These are phyloP conservation scores for Philaethria dido DNA, from an alignment of 2,888 invertebrate species.

Conservation along the genomic window DNA sequence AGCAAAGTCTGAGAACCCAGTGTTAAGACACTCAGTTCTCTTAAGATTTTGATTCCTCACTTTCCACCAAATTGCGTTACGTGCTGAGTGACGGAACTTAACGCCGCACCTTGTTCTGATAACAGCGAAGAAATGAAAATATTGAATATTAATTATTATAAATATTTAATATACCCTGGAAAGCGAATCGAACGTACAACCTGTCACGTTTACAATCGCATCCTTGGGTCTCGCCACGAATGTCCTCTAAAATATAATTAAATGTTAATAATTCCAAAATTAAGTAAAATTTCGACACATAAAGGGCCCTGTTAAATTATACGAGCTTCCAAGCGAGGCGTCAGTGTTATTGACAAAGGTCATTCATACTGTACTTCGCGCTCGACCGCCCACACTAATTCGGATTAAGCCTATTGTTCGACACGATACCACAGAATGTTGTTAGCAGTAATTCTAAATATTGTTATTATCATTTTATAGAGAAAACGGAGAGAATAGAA, in stretches of 20 bases:
- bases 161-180: too few relatives aligned
- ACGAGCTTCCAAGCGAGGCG: constrained; percentile 60
- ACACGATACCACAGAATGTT: constrained; percentile 41
- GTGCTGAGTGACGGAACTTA: too few relatives aligned
- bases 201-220: too few relatives aligned
- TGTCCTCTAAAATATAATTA: neutral
- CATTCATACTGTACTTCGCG: constrained; percentile 77
- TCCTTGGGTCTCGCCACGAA: too few relatives aligned
- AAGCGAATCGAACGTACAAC: too few relatives aligned
- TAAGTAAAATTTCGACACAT: constrained; percentile 14
- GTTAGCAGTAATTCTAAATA: constrained; percentile 15
- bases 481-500: neutral
- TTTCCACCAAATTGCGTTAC: too few relatives aligned
- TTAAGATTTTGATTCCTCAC: too few relatives aligned
- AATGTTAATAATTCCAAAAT: neutral
- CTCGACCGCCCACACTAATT: constrained; percentile 70
- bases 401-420: constrained; percentile 65
- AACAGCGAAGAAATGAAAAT: too few relatives aligned
- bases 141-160: too few relatives aligned
- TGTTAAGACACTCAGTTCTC: too few relatives aligned
- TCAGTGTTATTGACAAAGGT: constrained; percentile 76
- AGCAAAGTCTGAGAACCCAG: too few relatives aligned
- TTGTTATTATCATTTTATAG: neutral
- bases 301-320: constrained; percentile 58
- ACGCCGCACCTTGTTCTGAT: too few relatives aligned